Conservation (phyloP, 1,140 invertebrate genomes). For the Ladona fulva region DNA sequence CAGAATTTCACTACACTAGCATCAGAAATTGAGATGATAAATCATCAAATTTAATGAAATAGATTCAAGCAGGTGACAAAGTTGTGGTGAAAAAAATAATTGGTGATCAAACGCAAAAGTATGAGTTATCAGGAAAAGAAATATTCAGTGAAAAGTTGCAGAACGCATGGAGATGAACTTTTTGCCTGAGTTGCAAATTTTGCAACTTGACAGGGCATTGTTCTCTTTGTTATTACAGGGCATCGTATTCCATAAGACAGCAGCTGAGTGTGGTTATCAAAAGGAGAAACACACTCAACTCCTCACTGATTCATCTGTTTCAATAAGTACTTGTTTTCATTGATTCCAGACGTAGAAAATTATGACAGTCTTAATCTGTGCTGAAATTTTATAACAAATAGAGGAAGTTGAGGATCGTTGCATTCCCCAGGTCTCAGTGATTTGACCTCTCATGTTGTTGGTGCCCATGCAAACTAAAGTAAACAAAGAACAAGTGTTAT, state of each 20-base stretch:
- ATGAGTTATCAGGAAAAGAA: background rate
- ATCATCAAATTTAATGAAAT: no score
- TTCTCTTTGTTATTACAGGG: background rate
- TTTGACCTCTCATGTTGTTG: background rate
- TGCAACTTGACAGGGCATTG: background rate
- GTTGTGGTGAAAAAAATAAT: no score
- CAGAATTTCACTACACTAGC: no score
- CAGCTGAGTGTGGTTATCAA: constrained; percentile 4
- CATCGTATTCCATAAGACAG: background rate
- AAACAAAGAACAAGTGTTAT: background rate
- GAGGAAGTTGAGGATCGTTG: background rate
- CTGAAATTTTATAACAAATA: background rate
- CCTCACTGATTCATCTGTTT: background rate
- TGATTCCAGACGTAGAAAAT: background rate
- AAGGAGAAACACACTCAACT: constrained; percentile 9
- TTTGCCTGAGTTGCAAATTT: background rate
- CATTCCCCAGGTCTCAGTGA: background rate
- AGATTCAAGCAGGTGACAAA: no score
- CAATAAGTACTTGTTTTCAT: background rate
- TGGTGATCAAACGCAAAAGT: no score
- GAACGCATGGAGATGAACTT: constrained; percentile 8
- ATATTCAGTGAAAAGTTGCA: background rate
- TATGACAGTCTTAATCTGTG: background rate
- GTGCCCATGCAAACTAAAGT: background rate
- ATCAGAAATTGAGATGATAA: no score